Base-by-base conservation (phyloP, 2,113 vertebrate genomes). In the Hemiscyllium ocellatum region DNA sequence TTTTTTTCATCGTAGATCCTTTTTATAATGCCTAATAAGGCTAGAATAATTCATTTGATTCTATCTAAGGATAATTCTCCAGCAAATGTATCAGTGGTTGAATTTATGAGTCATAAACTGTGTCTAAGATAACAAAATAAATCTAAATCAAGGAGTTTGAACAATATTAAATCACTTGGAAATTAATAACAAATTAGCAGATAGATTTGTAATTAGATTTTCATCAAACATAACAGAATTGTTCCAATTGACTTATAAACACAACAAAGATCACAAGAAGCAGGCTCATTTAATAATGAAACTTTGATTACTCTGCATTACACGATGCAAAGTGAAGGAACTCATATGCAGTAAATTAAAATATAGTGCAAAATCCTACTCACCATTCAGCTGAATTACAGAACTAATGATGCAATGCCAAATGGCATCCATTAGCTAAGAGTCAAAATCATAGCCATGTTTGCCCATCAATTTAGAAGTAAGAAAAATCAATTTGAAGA, bases 1-100 rank as follows among this genome's bases (percentile, higher is more conserved):
- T 52, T n/a, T 68, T 91, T 50, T 76, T 72, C 37, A 4, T 95
- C 15, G 91, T n/a, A 50, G 8, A 33, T 42, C 42, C 69, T 95
- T 72, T 72, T 72, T 95, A 72, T 72, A 72, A 95, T 95, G 69
- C 42, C 69, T 95, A 95, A 95, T 95, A 72, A 93, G 69, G 94
- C 47, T 47, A 95, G 94, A 95, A 95, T 70, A 72, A 72, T 72
- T 72, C 68, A 95, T 50, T 61, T 61, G 22, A 22, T 52, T 95
- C 42, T 95, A 95, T 95, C 76, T 76, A 72, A 72, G 69, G 69
- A 52, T 70, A 50, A 33, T 52, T 50, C 20, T 52, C 69, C 69
- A 29, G 69, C 42, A 93, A 90, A 93, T 93, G n/a, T 47, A 93
- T 93, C 87, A 94, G 26, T 15, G 24, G 26, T 95, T 95, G 94